phyloP scores from a whole-genome alignment of 1,140 invertebrate species.

The Archivesica marissinica region DNA sequence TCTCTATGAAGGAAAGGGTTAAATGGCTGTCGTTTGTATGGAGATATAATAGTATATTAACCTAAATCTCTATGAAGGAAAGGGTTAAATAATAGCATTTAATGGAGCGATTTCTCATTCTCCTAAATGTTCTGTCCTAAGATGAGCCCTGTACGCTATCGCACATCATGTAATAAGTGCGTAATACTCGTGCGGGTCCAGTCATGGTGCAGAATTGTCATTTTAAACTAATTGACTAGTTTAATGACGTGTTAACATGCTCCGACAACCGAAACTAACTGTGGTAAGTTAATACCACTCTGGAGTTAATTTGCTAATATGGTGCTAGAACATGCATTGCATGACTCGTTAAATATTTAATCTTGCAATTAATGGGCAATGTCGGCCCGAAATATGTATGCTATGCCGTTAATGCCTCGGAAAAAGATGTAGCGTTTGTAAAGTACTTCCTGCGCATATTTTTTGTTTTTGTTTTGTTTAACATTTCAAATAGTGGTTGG shows the following conservation, averaged over 20 bases:
- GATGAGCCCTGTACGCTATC: no score
- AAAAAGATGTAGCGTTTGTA: background rate
- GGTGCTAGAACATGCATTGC: slow-evolving; percentile 21
- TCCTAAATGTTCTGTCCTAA: no score
- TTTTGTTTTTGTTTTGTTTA: background rate
- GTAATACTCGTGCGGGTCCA: no score
- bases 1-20: no score
- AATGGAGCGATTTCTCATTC: no score
- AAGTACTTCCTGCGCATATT: background rate
- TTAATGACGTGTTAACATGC: slow-evolving; percentile 1
- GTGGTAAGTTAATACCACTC: background rate
- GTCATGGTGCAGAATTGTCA: no score
- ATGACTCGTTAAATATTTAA: background rate
- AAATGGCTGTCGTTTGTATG: no score
- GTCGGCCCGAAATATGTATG: background rate
- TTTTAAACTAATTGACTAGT: background rate
- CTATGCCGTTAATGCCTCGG: background rate
- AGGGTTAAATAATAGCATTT: no score
- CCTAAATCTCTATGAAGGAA: no score
- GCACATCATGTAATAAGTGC: no score
- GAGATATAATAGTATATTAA: no score
- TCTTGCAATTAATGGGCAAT: no score
- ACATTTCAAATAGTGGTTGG: background rate
- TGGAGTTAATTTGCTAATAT: slow-evolving; percentile 7
- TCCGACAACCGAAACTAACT: background rate